Percentiles rank a stretch among this genome's conserved stretches.
Evolutionary conservation across 2,888 invertebrate genomes (phyloP).

Genomic region (Eustalomyia histrio): DNA sequence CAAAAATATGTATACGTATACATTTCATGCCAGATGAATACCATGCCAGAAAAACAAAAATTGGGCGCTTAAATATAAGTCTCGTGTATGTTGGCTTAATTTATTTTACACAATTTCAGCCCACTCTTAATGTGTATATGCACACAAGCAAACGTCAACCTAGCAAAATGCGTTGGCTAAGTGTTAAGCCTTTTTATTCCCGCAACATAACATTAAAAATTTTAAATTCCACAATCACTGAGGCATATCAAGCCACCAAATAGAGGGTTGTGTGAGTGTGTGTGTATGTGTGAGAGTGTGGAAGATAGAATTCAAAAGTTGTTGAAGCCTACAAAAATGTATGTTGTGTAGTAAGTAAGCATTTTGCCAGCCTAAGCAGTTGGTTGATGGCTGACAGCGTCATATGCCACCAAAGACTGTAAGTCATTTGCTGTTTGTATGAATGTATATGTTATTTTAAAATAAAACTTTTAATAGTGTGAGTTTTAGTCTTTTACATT

Average conservation of each 20-base stretch:
- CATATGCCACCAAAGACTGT: conserved; percentile 28
- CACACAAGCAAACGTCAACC: conserved; percentile 9
- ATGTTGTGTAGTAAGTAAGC: not conserved
- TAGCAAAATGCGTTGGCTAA: conserved; percentile 49
- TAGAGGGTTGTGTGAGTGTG: not conserved
- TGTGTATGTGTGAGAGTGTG: not conserved
- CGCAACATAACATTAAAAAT: conserved; percentile 44
- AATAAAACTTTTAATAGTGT: conserved; percentile 42
- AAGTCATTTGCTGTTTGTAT: conserved; percentile 13
- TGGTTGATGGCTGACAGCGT: conserved; percentile 40
- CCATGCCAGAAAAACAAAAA: no score
- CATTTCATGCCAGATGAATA: no score
- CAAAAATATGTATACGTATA: no score
- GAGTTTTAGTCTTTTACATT: not conserved
- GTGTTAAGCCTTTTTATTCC: conserved; percentile 50
- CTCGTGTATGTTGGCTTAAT: no score
- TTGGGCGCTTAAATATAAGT: no score
- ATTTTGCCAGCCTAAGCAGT: conserved; percentile 7
- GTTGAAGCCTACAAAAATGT: conserved; percentile 18
- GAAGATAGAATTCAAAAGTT: conserved; percentile 34
- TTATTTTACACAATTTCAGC: no score
- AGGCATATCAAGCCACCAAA: conserved; percentile 29
- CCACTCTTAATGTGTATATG: not conserved
- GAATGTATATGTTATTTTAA: conserved; percentile 26
- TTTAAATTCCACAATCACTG: conserved; percentile 48